These are phyloP conservation scores for Heterochromis multidens DNA, from an alignment of 2,113 vertebrate genomes.

Conservation along the genomic window DNA sequence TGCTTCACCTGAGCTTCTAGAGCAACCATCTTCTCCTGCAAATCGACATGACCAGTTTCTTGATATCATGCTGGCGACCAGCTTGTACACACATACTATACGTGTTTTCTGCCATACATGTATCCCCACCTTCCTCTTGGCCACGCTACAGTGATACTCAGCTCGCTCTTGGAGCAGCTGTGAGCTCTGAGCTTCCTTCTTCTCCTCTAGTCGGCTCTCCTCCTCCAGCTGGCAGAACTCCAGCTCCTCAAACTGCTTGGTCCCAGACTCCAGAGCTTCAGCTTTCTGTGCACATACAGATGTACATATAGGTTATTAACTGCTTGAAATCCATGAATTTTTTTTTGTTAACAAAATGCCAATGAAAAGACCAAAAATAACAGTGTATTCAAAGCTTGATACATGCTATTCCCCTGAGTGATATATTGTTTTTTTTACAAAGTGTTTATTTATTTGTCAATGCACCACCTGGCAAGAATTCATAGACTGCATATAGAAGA, in stretches of 20 bases:
- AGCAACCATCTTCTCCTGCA: slow-evolving; percentile 84
- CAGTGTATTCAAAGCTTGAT: not conserved
- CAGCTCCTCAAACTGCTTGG: slow-evolving; percentile 93
- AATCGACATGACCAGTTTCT: not conserved
- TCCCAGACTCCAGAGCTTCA: slow-evolving; percentile 85
- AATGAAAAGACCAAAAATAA: not conserved
- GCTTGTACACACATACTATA: not conserved
- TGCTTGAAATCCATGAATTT: not conserved
- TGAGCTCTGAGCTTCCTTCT: slow-evolving; percentile 79
- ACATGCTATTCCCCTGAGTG: not conserved
- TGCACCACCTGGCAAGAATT: not conserved
- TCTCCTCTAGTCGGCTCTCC: slow-evolving; percentile 91
- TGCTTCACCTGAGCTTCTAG: slow-evolving; percentile 90
- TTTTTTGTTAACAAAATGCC: not conserved
- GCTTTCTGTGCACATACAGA: slow-evolving; percentile 77
- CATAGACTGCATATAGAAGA: not conserved
- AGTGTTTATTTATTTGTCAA: not conserved
- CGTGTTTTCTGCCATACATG: not conserved
- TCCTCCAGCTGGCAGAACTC: slow-evolving; percentile 97
- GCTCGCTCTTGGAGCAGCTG: slow-evolving; percentile 85
- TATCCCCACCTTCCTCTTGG: slow-evolving; percentile 85
- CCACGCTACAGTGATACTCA: slow-evolving; percentile 81
- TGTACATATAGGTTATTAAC: slow-evolving; percentile 1
- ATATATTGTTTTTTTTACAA: not conserved
- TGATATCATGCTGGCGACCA: not conserved